Base-by-base conservation (phyloP, 2,888 invertebrate genomes). In the Mechanitis mazaeus region DNA sequence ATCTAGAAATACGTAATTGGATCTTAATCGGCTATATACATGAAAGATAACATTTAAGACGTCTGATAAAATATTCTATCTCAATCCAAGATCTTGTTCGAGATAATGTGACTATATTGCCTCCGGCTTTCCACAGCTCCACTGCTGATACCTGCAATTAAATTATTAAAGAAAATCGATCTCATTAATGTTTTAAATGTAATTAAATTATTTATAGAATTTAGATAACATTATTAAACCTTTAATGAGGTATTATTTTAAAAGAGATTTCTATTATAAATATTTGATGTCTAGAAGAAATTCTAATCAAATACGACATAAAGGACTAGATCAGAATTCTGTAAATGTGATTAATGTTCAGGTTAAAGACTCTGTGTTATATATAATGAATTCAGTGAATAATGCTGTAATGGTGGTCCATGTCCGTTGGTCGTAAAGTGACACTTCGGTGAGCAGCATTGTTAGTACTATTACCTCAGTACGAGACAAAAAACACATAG, bases 41-140 rank as follows among this genome's bases (percentile, higher is more conserved):
- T 38, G 33, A 6, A 46, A 38, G 33, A 57, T 50, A 60, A 38
- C 53, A 7, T 47, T 38, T 59, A 63, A 56, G 38, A 9, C 28
- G 11, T 50, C 28, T 53, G 45, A 42, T 57, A 53, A 62, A 42
- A 57, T 56, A 56, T 45, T 62, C 54, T 33, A 92, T 92, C 70
- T 93, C 88, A 61, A 96, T 93, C 3, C 86, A 86, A 12, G 93
- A 85, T 71, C 92, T 84, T 3, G 93, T 94, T 75, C 93, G 92
- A 0, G 95, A 95, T 31, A 97, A 77, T 0, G 96, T 97, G 56
- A 96, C 92, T 38, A 97, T 95, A 68, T 93, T 92, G 3, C 94
- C 96, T 31, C 94, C 95, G 69, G 91, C 92, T 74, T 91, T 87
- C 68, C 92, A 92, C 67, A 97, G 78, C 71, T 93, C 92, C 68